Base-by-base conservation (phyloP, 1,140 invertebrate genomes). In the Lasioglossum albipes region DNA sequence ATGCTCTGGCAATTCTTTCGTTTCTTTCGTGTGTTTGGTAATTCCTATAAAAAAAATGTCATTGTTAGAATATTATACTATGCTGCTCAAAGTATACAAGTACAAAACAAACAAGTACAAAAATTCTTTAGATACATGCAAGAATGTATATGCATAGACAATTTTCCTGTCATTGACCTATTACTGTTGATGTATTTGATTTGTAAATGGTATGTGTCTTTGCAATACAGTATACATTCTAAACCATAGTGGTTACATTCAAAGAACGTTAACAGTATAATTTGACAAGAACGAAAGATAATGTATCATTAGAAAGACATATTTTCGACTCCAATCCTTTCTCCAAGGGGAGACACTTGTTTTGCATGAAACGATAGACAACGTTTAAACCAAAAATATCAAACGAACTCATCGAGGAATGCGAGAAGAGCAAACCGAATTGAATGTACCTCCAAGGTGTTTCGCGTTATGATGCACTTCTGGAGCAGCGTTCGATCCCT, bases 21-120 rank as follows among this genome's bases (percentile, higher is more conserved):
- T 5, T 49, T 74, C 72, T 45, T 75, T 70, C 22, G n/a, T 45
- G 13, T 71, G 81, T 4, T 69, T 77, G 9, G 27, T 54, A 9
- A n/a, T 57, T 64, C 59, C 85, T 87, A 27, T 5, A 83, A 87
- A 54, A 10, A 10, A 83, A 3, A 65, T 3, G 18, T 6, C 61
- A 41, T 66, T n/a, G 20, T 59, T n/a, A 54, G 5, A 54, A 54
- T 20, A 49, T 49, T 49, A 3, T 54, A 54, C 13, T 54, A 18
- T 54, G 18, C 6, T 18, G 0, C 10, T 49, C 45, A 49, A n/a
- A n/a, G n/a, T n/a, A n/a, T n/a, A n/a, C n/a, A n/a, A n/a, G n/a
- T n/a, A n/a, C n/a, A n/a, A n/a, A n/a, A n/a, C n/a, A n/a, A n/a
- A 54, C 52, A 2, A 54, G 6, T 54, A 54, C 52, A 54, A 49